These are phyloP conservation scores for Tinea trinotella DNA, from an alignment of 2,888 invertebrate genomes.

Conservation along the genomic window DNA sequence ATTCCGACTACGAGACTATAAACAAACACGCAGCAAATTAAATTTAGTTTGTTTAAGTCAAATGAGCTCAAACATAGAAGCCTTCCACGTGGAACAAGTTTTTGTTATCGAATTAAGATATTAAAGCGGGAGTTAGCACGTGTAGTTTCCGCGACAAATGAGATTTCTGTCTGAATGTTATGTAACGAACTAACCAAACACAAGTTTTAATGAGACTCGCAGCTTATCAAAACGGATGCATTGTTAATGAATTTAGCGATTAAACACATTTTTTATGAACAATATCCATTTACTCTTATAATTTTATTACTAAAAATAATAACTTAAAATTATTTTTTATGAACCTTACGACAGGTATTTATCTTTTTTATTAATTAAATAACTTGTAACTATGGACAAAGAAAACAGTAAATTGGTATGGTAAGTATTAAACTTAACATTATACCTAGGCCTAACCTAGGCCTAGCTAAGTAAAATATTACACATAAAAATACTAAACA, in stretches of 20 bases:
- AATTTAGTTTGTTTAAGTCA: conserved; percentile 12
- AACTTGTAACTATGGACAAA: too few species aligned
- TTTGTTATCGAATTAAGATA: conserved; percentile 17
- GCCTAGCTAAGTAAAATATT: too few species aligned
- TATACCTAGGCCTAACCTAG: too few species aligned
- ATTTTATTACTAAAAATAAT: too few species aligned
- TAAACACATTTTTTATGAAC: too few species aligned
- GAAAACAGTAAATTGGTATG: too few species aligned
- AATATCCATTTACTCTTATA: too few species aligned
- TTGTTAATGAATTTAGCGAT: background rate
- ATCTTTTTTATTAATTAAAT: too few species aligned
- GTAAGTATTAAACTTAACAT: too few species aligned
- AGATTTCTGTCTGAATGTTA: conserved; percentile 17
- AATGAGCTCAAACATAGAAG: conserved; percentile 15
- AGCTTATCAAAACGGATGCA: conserved; percentile 1
- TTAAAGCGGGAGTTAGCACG: conserved; percentile 17
- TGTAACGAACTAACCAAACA: conserved; percentile 11
- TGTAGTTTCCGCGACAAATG: conserved; percentile 15
- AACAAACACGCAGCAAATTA: conserved; percentile 4
- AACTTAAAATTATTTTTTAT: too few species aligned
- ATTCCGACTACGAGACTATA: background rate
- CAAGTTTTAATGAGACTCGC: conserved; percentile 14
- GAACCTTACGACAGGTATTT: too few species aligned
- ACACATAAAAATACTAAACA: too few species aligned
- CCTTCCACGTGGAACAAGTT: conserved; percentile 9